Evolutionary conservation across 2,888 invertebrate genomes (phyloP).

Genomic region (Athalia circularis): DNA sequence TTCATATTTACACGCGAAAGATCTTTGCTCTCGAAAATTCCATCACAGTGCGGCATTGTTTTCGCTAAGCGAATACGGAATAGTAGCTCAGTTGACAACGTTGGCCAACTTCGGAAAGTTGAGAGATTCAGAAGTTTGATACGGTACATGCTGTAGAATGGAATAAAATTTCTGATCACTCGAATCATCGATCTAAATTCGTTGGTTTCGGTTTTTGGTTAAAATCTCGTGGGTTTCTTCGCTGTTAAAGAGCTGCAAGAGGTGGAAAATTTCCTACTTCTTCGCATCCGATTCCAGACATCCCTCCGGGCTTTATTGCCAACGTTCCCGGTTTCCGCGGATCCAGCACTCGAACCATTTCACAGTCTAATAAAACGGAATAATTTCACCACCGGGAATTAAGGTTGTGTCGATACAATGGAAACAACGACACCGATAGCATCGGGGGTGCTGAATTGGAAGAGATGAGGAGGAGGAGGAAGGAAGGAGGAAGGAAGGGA

Average conservation of each 20-base stretch:
- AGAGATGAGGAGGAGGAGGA: not conserved
- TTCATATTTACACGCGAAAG: not conserved
- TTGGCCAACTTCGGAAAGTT: too few relatives aligned
- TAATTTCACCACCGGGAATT: constrained; percentile 38
- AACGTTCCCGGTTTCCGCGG: not conserved
- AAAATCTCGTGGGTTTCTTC: too few relatives aligned
- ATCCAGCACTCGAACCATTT: constrained; percentile 27
- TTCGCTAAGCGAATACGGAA: too few relatives aligned
- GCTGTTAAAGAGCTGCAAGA: not conserved
- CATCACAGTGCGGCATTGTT: not conserved
- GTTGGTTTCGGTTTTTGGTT: too few relatives aligned
- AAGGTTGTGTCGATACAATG: constrained; percentile 31
- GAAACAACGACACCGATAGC: constrained; percentile 26
- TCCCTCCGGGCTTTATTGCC: constrained; percentile 36
- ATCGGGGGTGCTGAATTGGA: not conserved
- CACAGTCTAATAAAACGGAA: constrained; percentile 41
- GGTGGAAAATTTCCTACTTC: not conserved
- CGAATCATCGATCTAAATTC: too few relatives aligned
- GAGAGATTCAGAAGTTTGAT: too few relatives aligned
- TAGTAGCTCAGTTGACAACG: too few relatives aligned
- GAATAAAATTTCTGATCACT: too few relatives aligned
- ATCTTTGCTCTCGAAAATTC: not conserved
- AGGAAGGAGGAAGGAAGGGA: not conserved
- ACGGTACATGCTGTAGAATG: too few relatives aligned
- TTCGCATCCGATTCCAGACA: constrained; percentile 36